A percentile compares a stretch with the other conserved stretches of the same genome.
Conservation (phyloP, 2,888 invertebrate genomes). For the Aleiodes leptofemur region DNA sequence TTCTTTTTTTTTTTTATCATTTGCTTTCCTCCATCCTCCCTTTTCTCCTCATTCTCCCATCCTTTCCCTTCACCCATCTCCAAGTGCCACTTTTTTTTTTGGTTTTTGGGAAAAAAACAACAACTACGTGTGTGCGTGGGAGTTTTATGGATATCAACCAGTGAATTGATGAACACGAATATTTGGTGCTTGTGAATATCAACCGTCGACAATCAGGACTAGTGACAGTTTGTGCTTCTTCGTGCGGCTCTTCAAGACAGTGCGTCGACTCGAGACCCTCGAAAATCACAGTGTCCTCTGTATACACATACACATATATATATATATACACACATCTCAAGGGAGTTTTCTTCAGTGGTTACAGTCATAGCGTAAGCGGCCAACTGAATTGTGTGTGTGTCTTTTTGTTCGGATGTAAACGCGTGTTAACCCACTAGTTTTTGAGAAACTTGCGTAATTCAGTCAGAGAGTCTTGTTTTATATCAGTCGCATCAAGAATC, state of each 20-base stretch:
- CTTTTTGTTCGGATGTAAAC: background rate
- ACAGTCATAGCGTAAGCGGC: conserved; percentile 31
- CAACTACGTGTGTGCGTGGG: background rate
- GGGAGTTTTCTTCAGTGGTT: background rate
- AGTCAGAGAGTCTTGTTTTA: background rate
- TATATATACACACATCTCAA: background rate
- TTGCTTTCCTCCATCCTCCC: conserved; percentile 49
- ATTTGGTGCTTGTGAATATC: conserved; percentile 13
- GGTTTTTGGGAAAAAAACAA: background rate
- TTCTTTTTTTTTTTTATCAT: conserved; percentile 57
- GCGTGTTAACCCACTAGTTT: background rate
- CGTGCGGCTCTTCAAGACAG: conserved; percentile 8
- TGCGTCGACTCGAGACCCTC: conserved; percentile 25
- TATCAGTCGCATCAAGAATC: background rate
- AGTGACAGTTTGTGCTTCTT: background rate
- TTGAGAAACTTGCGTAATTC: conserved; percentile 8
- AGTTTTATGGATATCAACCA: conserved; percentile 11
- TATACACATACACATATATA: background rate
- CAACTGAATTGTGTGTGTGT: conserved; percentile 26
- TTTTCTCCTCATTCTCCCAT: conserved; percentile 27
- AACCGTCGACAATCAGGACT: conserved; percentile 21
- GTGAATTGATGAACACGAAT: background rate
- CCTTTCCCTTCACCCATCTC: background rate
- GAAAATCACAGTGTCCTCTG: conserved; percentile 4
- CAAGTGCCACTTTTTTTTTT: no score